A percentile compares a stretch with the other conserved stretches of the same genome.
Evolutionary conservation across 2,888 invertebrate species (phyloP).

Genomic region (Punctoribates punctum): DNA sequence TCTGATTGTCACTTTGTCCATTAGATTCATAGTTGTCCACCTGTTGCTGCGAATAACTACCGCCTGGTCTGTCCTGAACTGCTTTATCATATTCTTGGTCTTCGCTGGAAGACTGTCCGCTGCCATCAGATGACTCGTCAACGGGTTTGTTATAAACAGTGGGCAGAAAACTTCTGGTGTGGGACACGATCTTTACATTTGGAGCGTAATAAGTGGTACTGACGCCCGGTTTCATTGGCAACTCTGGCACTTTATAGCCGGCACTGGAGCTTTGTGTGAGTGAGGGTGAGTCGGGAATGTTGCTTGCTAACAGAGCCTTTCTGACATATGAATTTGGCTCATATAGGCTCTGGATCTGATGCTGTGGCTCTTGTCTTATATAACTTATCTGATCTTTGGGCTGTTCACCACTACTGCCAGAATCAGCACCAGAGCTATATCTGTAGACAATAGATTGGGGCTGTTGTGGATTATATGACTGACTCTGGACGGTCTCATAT

Average conservation of each 20-base stretch:
- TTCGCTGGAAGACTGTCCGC: not conserved
- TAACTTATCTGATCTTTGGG: not conserved
- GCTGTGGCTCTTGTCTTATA: conserved; percentile 13
- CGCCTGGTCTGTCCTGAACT: conserved; percentile 23
- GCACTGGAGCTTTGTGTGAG: not conserved
- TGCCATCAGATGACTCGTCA: not conserved
- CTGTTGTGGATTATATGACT: not conserved
- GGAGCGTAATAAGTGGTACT: conserved; percentile 12
- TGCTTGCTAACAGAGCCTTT: not conserved
- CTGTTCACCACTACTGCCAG: not conserved
- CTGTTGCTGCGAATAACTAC: not conserved
- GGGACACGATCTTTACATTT: conserved; percentile 5
- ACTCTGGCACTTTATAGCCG: not conserved
- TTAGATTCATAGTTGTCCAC: not conserved
- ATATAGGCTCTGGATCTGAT: not conserved
- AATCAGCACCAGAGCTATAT: not conserved
- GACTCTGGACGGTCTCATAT: not conserved
- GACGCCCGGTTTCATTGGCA: not conserved
- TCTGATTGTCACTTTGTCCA: not conserved
- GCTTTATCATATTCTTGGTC: conserved; percentile 19
- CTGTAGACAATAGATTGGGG: not conserved
- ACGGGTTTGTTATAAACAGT: not conserved
- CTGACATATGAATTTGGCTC: not conserved
- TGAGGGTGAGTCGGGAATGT: not conserved
- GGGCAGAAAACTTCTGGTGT: conserved; percentile 9